Evolutionary conservation across 2,113 vertebrate genomes (phyloP).

Genomic region (Mustela nigripes): DNA sequence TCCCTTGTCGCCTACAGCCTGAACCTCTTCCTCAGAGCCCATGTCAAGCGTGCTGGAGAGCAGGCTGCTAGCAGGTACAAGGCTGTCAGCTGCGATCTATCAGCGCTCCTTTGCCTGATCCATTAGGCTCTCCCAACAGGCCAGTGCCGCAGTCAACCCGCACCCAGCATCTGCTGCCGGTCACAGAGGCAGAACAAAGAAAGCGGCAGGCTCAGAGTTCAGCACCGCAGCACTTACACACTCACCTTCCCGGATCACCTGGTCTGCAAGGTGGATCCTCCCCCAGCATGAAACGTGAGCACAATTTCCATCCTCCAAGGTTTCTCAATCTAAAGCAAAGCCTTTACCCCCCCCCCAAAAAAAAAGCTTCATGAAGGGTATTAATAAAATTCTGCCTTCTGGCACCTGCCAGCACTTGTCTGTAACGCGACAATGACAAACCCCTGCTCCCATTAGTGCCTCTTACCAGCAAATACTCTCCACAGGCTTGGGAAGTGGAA

Average conservation of each 20-base stretch:
- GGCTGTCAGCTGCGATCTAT: not conserved
- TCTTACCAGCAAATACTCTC: conserved; percentile 70
- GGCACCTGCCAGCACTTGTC: conserved; percentile 51
- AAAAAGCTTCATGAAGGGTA: conserved; percentile 36
- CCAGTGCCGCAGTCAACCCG: not conserved
- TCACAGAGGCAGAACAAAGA: conserved; percentile 64
- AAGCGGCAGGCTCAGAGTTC: not conserved
- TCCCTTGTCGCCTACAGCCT: not conserved
- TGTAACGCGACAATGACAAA: conserved; percentile 57
- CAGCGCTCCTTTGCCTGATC: not conserved
- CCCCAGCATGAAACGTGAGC: not conserved
- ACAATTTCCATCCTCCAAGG: not conserved
- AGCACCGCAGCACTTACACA: not conserved
- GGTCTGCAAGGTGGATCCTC: conserved; percentile 20
- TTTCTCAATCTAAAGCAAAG: not conserved
- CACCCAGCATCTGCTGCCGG: not conserved
- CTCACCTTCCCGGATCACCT: not conserved
- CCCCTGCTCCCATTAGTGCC: not conserved
- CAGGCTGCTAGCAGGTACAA: rapidly evolving
- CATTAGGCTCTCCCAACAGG: conserved; percentile 16
- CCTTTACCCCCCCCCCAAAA: not conserved
- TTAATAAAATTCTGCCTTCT: conserved; percentile 69
- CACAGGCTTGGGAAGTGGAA: not conserved
- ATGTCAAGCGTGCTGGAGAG: rapidly evolving
- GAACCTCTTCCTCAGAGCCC: not conserved